Conservation (phyloP, 1,140 invertebrate species). For the Listronotus bonariensis region DNA sequence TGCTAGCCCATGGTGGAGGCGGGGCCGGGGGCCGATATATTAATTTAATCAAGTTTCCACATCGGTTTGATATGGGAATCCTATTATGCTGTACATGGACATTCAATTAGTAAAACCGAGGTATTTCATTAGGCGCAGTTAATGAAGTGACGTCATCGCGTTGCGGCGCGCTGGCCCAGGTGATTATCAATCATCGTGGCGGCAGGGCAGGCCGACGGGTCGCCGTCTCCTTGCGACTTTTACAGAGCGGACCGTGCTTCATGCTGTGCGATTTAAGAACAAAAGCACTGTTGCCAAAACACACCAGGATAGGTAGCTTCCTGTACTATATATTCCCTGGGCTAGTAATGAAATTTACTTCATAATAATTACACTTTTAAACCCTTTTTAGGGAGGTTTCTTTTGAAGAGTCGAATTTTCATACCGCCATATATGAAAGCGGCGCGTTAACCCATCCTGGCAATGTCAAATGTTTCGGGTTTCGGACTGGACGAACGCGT, state of each 20-base stretch:
- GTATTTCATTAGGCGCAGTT: constrained; percentile 50
- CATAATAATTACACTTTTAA: too few relatives aligned
- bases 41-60: constrained; percentile 49
- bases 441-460: too few relatives aligned
- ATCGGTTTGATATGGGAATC: constrained; percentile 51
- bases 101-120: constrained; percentile 56
- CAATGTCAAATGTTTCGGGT: too few relatives aligned
- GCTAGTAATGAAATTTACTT: too few relatives aligned
- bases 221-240: constrained; percentile 10
- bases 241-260: constrained; percentile 5
- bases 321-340: too few relatives aligned
- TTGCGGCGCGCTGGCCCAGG: constrained; percentile 16
- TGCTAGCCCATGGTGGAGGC: constrained; percentile 1
- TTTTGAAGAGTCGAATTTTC: too few relatives aligned
- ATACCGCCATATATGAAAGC: too few relatives aligned
- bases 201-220: background rate
- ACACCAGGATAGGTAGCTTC: too few relatives aligned
- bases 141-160: constrained; percentile 17
- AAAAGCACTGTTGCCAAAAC: constrained; percentile 2
- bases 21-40: constrained; percentile 25
- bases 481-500: too few relatives aligned
- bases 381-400: too few relatives aligned
- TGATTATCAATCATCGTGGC: constrained; percentile 16
- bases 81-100: constrained; percentile 55
- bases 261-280: background rate